Percentiles rank a stretch among this genome's conserved stretches.
Conservation (phyloP, 2,888 invertebrate species). For the Taphrorychus bicolor region DNA sequence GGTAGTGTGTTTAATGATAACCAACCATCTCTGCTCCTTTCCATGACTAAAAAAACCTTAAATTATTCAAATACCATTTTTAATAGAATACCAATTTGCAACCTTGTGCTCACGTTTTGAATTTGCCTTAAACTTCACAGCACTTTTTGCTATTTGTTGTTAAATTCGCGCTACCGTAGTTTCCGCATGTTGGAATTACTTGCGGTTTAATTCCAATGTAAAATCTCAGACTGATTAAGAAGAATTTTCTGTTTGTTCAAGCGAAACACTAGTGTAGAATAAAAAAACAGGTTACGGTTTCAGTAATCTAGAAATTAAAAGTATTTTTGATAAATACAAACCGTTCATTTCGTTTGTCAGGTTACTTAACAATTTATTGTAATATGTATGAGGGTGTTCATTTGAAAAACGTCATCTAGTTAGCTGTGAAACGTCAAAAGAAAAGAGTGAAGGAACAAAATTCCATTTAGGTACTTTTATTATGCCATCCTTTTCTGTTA, state of each 20-base stretch:
- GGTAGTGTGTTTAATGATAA: too few species aligned
- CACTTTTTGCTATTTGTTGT: neutral
- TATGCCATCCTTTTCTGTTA: too few species aligned
- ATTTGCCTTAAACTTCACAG: neutral
- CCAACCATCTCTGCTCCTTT: too few species aligned
- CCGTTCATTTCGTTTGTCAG: conserved; percentile 1
- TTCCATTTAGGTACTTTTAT: too few species aligned
- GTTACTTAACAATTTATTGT: neutral
- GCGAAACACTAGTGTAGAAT: neutral
- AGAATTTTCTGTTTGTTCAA: neutral
- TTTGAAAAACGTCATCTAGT: too few species aligned
- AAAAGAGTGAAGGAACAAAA: too few species aligned
- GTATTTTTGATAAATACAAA: conserved; percentile 4
- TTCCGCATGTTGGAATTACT: neutral
- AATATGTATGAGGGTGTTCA: too few species aligned
- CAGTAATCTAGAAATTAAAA: neutral
- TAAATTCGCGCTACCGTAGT: neutral
- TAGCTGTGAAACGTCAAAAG: too few species aligned
- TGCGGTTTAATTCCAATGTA: neutral
- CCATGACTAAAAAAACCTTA: too few species aligned
- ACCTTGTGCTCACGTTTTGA: neutral
- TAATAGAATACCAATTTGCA: too few species aligned
- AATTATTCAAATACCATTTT: too few species aligned
- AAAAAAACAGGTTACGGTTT: neutral
- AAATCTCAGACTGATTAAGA: neutral